Evolutionary conservation across 2,113 vertebrate genomes (phyloP).

Genomic region (Crocuta crocuta): DNA sequence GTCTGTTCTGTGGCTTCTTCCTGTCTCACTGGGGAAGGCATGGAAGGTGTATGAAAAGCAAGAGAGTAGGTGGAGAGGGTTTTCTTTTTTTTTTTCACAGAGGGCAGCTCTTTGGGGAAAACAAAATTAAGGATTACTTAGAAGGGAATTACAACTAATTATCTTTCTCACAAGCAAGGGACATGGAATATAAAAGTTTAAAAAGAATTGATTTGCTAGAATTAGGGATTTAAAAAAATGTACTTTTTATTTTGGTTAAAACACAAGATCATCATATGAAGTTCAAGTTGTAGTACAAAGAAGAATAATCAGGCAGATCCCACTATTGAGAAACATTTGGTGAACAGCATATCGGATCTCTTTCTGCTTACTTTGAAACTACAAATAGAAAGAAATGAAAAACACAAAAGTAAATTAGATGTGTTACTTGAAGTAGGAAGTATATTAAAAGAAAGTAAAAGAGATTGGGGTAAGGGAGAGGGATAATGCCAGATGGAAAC

Average conservation of each 20-base stretch:
- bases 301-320: background rate
- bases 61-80: background rate
- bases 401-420: background rate
- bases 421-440: background rate
- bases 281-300: background rate
- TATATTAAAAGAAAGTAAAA: background rate
- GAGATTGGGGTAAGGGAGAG: background rate
- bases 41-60: background rate
- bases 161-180: background rate
- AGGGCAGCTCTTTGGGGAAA: background rate
- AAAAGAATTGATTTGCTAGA: slow-evolving; percentile 11
- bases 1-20: background rate
- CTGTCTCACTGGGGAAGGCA: background rate
- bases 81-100: background rate
- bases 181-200: background rate
- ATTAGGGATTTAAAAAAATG: background rate
- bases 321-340: background rate
- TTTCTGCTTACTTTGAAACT: slow-evolving; percentile 29
- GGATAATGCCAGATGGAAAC: slow-evolving; percentile 15
- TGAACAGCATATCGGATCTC: background rate
- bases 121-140: background rate
- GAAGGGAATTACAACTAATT: background rate
- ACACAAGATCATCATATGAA: background rate
- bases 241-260: background rate
- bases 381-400: background rate